Evolutionary conservation across 2,113 vertebrate species (phyloP).

Genomic region (Antechinus stuartii): DNA sequence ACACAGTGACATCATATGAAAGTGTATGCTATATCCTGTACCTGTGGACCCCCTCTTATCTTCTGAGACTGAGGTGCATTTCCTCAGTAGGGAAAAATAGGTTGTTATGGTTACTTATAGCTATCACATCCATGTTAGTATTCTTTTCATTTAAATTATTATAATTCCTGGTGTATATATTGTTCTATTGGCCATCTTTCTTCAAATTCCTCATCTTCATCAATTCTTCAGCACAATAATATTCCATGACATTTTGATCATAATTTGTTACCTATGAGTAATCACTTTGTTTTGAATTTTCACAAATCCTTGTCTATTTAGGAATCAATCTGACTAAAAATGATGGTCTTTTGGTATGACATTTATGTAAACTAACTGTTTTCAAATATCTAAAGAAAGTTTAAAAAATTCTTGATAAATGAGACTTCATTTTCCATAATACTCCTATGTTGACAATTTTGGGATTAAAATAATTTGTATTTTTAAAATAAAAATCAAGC

Average conservation of each 20-base stretch:
- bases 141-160: background rate
- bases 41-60: background rate
- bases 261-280: background rate
- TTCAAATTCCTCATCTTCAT: background rate
- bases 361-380: constrained; percentile 24
- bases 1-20: background rate
- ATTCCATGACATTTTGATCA: background rate
- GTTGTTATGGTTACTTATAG: background rate
- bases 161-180: background rate
- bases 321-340: constrained; percentile 10
- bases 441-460: background rate
- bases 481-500: background rate
- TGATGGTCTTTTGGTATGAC: background rate
- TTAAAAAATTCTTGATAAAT: background rate
- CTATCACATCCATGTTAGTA: background rate
- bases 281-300: background rate
- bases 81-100: background rate
- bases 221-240: background rate
- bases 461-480: background rate
- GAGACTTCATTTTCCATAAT: background rate
- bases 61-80: background rate
- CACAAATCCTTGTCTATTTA: constrained; percentile 1
- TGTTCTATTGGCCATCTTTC: background rate
- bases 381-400: constrained; percentile 22
- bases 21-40: background rate